Base-by-base conservation (phyloP, 2,888 invertebrate species). In the Tridacna gigas region DNA sequence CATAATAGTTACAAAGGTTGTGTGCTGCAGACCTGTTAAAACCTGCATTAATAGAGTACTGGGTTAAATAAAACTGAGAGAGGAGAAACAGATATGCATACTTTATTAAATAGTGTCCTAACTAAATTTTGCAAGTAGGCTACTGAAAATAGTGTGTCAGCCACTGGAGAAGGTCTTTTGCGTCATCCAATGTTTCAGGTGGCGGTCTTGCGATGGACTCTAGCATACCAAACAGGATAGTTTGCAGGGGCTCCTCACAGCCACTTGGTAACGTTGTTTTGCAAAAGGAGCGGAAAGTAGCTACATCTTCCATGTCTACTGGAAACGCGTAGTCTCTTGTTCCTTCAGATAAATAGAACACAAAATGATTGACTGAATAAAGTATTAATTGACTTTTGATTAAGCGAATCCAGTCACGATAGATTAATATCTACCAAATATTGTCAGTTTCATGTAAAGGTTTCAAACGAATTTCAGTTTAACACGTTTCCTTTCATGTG, bases 201-300 rank as follows among this genome's bases (percentile, higher is more conserved):
- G 77, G 67, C 25, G 22, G 45, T 77, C 65, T 77, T 67, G 66
- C 77, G 47, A 51, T 51, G 20, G 48, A 13, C 48, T 77, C 66
- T n/a, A 77, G 26, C 67, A 77, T 25, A 20, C 28, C 77, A 66
- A 77, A 67, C 25, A 77, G 77, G 66, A 66, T 77, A 51, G 48
- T 67, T 51, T 77, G 77, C 47, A 77, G 48, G 26, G 66, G 77
- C 67, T 77, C 77, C 48, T 77, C 77, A 67, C 77, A 77, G 18
- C 77, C 77, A 67, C 66, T 77, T 51, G 25, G 67, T 4, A 66
- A 22, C n/a, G 77, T 66, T 51, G 77, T 22, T 67, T 45, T 77
- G 51, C 25, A 48, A 12, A 51, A 77, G 47, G 67, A 77, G 48
- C 51, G 67, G 47, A 77, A 51, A 26, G 66, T 51, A 15, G 51